Conservation (phyloP, 2,888 invertebrate species). For the Catocala fraxini region DNA sequence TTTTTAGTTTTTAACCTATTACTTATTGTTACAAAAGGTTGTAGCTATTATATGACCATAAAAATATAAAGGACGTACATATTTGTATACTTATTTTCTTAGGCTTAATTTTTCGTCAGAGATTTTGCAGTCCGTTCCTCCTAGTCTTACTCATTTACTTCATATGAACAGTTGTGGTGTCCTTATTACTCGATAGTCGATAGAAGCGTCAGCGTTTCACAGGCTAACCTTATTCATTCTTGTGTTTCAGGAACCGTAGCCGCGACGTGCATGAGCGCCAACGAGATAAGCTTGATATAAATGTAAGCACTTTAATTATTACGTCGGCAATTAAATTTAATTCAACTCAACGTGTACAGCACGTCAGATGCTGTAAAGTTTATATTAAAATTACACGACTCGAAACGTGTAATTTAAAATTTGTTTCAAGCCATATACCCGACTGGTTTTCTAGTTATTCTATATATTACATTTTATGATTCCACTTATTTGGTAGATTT, state of each 20-base stretch:
- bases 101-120: too few species aligned
- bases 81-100: too few species aligned
- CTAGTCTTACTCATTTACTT: too few species aligned
- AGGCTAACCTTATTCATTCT: slow-evolving; percentile 28
- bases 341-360: slow-evolving; percentile 31
- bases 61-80: too few species aligned
- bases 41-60: too few species aligned
- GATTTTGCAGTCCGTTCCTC: too few species aligned
- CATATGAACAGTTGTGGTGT: too few species aligned
- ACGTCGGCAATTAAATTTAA: slow-evolving; percentile 45
- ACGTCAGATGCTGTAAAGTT: slow-evolving; percentile 30
- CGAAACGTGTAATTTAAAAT: slow-evolving; percentile 29
- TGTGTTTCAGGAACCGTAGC: slow-evolving; percentile 68
- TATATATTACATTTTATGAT: slow-evolving; percentile 31
- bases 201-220: neutral
- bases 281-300: slow-evolving; percentile 70
- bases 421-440: slow-evolving; percentile 15
- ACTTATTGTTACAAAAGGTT: too few species aligned
- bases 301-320: slow-evolving; percentile 68
- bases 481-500: slow-evolving; percentile 39
- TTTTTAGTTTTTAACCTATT: too few species aligned
- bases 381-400: slow-evolving; percentile 24
- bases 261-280: slow-evolving; percentile 53
- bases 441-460: slow-evolving; percentile 16
- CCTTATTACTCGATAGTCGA: neutral